Evolutionary conservation across 2,113 vertebrate species (phyloP).

Genomic region (Hiodon alosoides): DNA sequence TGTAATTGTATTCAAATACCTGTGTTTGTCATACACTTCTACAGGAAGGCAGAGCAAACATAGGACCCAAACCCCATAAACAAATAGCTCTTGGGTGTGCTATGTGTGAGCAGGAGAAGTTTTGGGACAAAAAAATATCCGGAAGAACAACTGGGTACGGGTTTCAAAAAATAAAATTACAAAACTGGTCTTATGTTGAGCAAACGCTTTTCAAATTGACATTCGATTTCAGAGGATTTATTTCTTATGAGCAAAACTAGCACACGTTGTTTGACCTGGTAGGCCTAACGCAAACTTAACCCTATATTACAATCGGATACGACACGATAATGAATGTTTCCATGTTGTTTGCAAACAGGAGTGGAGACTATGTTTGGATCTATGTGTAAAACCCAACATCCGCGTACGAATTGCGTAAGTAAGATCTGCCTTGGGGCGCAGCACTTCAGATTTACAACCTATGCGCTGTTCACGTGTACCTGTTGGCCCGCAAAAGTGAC

Average conservation of each 20-base stretch:
- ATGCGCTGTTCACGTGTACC: slow-evolving; percentile 50
- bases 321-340: too few species aligned
- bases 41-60: slow-evolving; percentile 30
- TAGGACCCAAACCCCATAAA: slow-evolving; percentile 37
- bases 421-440: too few species aligned
- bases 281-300: background rate
- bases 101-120: slow-evolving; percentile 7
- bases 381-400: too few species aligned
- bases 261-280: background rate
- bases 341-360: too few species aligned
- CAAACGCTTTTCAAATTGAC: too few species aligned
- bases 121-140: background rate
- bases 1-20: slow-evolving; percentile 18
- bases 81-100: slow-evolving; percentile 35
- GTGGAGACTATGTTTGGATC: too few species aligned
- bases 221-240: background rate
- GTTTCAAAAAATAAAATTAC: background rate
- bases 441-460: too few species aligned
- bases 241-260: background rate
- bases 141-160: background rate
- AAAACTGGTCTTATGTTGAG: too few species aligned
- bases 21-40: slow-evolving; percentile 26
- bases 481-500: slow-evolving; percentile 84
- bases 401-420: too few species aligned
- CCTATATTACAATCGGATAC: background rate